phyloP scores from a whole-genome alignment of 2,113 vertebrate species.

The Camelus dromedarius region DNA sequence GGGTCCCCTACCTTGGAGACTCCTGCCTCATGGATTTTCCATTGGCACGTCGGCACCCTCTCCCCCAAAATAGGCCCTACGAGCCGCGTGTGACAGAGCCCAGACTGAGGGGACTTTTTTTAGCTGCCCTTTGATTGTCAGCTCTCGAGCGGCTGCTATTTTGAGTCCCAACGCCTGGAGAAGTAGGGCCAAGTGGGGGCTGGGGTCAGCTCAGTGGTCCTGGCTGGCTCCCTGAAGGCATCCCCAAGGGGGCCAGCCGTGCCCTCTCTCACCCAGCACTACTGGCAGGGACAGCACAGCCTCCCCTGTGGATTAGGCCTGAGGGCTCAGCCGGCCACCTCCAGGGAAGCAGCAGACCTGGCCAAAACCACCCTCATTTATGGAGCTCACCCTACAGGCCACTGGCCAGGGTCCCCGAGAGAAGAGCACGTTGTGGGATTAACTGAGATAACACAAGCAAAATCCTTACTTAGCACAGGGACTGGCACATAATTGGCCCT shows the following conservation, averaged over 20 bases:
- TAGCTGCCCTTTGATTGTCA: conserved; percentile 94
- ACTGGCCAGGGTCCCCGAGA: not conserved
- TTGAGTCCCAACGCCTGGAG: conserved; percentile 86
- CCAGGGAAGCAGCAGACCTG: not conserved
- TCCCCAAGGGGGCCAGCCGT: conserved; percentile 42
- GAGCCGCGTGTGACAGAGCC: conserved; percentile 87
- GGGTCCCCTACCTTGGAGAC: conserved; percentile 57
- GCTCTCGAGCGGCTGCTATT: conserved; percentile 92
- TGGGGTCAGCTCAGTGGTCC: conserved; percentile 40
- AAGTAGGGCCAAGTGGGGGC: conserved; percentile 81
- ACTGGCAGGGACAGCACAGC: not conserved
- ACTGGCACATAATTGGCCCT: not conserved
- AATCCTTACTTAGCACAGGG: conserved; percentile 9
- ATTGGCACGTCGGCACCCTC: conserved; percentile 89
- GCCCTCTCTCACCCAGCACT: not conserved
- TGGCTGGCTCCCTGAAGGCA: conserved; percentile 73
- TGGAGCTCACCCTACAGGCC: not conserved
- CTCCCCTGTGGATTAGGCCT: not conserved
- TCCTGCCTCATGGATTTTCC: conserved; percentile 79
- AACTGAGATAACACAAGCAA: not conserved
- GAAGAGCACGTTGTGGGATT: not conserved
- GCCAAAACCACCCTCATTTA: not conserved
- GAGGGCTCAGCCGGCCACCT: not conserved
- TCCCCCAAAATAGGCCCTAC: conserved; percentile 93
- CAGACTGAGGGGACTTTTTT: conserved; percentile 92